Conservation (phyloP, 2,888 invertebrate genomes). For the Chymomyza procnemis region DNA sequence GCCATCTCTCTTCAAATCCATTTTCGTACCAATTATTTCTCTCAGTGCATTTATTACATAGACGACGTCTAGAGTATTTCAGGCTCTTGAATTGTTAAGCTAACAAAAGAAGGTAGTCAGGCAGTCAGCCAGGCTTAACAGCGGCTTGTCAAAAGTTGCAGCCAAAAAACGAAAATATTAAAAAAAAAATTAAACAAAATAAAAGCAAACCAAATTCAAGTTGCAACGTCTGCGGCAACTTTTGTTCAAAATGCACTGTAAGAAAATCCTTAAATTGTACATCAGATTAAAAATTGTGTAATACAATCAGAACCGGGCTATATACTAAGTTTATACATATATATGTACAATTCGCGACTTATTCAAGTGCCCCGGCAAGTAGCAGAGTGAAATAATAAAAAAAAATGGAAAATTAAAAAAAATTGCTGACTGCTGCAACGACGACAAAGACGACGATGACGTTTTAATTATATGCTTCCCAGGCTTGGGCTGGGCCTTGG, state of each 20-base stretch:
- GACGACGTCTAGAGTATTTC: slow-evolving; percentile 7
- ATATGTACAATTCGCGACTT: slow-evolving; percentile 21
- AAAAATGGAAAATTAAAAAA: slow-evolving; percentile 1
- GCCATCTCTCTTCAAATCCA: background rate
- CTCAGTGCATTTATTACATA: background rate
- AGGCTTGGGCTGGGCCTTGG: slow-evolving; percentile 20
- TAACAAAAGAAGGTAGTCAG: slow-evolving; percentile 32
- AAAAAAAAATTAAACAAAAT: background rate
- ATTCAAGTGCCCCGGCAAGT: slow-evolving; percentile 47
- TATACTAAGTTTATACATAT: background rate
- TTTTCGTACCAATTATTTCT: background rate
- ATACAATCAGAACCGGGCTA: background rate
- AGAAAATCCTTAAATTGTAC: slow-evolving; percentile 56
- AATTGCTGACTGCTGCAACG: background rate
- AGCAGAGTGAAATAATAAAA: slow-evolving; percentile 21
- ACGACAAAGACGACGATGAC: slow-evolving; percentile 52
- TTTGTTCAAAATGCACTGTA: slow-evolving; percentile 31
- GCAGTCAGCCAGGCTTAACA: background rate
- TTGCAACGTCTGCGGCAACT: slow-evolving; percentile 28
- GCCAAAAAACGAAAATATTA: background rate
- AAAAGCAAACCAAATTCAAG: background rate
- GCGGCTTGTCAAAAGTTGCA: background rate
- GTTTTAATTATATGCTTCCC: slow-evolving; percentile 70
- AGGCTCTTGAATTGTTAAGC: slow-evolving; percentile 43
- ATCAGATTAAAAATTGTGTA: background rate